Base-by-base conservation (phyloP, 2,113 vertebrate genomes). In the Laticauda laticaudata region DNA sequence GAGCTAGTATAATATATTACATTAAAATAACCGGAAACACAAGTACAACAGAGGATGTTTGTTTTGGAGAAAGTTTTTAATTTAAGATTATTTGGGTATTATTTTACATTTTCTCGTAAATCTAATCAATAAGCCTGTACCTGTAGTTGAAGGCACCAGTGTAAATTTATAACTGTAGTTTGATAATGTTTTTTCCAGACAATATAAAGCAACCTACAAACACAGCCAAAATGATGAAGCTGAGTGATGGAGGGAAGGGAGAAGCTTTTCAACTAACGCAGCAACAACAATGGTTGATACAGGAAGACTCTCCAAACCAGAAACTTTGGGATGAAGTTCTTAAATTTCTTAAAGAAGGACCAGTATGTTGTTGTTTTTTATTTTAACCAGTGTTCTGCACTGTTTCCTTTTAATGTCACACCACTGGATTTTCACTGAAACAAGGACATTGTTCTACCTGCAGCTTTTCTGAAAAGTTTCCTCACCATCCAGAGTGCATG, bases 301-400 rank as follows among this genome's bases (percentile, higher is more conserved):
- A 95, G 94, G 98, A 99, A 97, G 99, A 99, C 93, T 97, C 96
- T n/a, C 98, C 98, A 95, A 99, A 99, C 97, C 99, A 98, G 97
- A 99, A 99, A 95, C 96, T 99, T 34, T 99, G 99, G 99, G 99
- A 99, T 96, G 99, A 99, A 98, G 99, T 99, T 93, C 98, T 99
- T 96, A 98, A 97, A 92, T 98, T 98, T 94, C 98, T 99, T 59
- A 98, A 97, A 95, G 99, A 99, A 97, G 99, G 99, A 96, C 99
- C 99, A 96, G 99, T 99, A 98, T 88, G 98, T 97, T 96, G 96
- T 99, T 61, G 8, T 57, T 56, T 55, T 56, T 98, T 88, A 98
- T 97, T 96, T 96, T 45, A 85, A 56, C 20, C 14, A 57, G 7
- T 3, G 92, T 90, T 94, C 92, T 94, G 53, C 23, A 61, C 87